Conservation (phyloP, 2,797 vertebrate species). For the Aselliscus stoliczkanus region DNA sequence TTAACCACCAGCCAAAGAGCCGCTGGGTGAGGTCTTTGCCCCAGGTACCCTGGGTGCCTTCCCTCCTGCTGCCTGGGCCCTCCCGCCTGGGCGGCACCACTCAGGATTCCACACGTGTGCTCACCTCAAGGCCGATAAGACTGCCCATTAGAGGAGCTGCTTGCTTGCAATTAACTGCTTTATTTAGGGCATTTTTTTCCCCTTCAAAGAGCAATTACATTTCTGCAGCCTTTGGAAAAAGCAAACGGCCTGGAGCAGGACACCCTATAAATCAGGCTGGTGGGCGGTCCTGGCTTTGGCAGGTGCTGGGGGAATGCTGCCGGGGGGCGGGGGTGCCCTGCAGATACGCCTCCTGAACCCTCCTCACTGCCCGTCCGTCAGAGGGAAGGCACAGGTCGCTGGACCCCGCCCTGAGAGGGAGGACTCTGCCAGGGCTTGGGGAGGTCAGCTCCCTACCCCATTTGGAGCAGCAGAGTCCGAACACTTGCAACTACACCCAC, state of each 20-base stretch:
- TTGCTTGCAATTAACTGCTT: conserved; percentile 62
- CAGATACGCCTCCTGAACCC: neutral
- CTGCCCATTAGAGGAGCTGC: conserved; percentile 29
- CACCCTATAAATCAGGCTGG: conserved; percentile 71
- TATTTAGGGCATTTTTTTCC: conserved; percentile 44
- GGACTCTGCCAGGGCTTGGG: fast-evolving
- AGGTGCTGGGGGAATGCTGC: neutral
- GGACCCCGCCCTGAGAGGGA: neutral
- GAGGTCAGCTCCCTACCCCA: fast-evolving
- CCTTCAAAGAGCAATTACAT: conserved; percentile 74
- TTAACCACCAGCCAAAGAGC: conserved; percentile 80
- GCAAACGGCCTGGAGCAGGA: conserved; percentile 72
- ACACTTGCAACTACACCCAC: neutral
- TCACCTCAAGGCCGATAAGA: neutral
- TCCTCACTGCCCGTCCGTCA: fast-evolving
- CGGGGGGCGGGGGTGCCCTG: too few relatives aligned
- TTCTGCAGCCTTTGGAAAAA: conserved; percentile 73
- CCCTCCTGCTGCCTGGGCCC: conserved; percentile 62
- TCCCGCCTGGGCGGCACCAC: neutral
- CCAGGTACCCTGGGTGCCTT: conserved; percentile 80
- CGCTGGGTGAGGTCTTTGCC: conserved; percentile 83
- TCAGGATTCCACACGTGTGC: neutral
- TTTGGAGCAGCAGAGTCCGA: neutral
- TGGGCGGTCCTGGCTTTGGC: neutral
- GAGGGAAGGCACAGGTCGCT: neutral